Percentiles rank a stretch among this genome's conserved stretches.
Evolutionary conservation across 2,888 invertebrate species (phyloP).

Genomic region (Campoplex capitator): DNA sequence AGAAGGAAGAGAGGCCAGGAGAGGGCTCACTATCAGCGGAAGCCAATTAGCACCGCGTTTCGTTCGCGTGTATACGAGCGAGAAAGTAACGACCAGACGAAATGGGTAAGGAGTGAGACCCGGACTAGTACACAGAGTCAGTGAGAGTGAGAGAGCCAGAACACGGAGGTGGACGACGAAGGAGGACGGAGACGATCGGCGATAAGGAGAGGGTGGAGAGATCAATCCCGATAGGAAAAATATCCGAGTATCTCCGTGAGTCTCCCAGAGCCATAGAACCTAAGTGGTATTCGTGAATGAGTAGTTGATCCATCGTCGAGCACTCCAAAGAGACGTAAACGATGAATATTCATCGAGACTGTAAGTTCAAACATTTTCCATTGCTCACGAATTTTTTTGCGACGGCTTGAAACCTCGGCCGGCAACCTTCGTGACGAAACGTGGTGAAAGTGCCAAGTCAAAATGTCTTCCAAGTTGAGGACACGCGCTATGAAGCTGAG

Average conservation of each 20-base stretch:
- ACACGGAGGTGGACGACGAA: slow-evolving; percentile 32
- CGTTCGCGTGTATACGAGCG: slow-evolving; percentile 50
- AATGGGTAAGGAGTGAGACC: slow-evolving; percentile 26
- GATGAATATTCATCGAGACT: slow-evolving; percentile 35
- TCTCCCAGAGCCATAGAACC: not conserved
- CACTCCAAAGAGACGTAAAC: slow-evolving; percentile 20
- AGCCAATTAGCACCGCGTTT: slow-evolving; percentile 65
- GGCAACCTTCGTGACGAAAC: not conserved
- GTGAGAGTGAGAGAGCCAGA: slow-evolving; percentile 25
- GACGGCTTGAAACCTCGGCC: slow-evolving; percentile 1
- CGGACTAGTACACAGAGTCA: slow-evolving; percentile 10
- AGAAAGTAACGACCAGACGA: slow-evolving; percentile 36
- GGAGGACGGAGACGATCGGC: slow-evolving; percentile 14
- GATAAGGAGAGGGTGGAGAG: slow-evolving; percentile 15
- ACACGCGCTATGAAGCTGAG: slow-evolving; percentile 13
- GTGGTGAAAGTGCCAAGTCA: slow-evolving; percentile 12
- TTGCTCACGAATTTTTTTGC: not conserved
- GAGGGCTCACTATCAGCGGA: slow-evolving; percentile 61
- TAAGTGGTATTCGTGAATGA: slow-evolving; percentile 22
- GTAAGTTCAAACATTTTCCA: slow-evolving; percentile 3
- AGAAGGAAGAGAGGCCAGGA: slow-evolving; percentile 34
- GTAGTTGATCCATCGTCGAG: slow-evolving; percentile 24
- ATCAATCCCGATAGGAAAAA: slow-evolving; percentile 38
- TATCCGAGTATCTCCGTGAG: slow-evolving; percentile 13
- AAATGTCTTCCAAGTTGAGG: slow-evolving; percentile 11